Base-by-base conservation (phyloP, 2,797 vertebrate genomes). In the Chrosomus eos region DNA sequence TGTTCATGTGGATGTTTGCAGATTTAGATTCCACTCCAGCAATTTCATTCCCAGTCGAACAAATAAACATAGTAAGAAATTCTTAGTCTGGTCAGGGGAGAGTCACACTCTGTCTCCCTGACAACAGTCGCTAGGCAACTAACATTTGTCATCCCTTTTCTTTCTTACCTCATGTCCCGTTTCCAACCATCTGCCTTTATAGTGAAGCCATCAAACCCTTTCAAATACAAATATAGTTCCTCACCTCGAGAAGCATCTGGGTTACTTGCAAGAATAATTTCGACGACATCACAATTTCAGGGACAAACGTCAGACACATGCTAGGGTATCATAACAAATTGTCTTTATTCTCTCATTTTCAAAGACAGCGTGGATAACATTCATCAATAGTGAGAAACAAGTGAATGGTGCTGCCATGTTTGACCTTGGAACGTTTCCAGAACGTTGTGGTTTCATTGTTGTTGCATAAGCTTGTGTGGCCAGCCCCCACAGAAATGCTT, bases 81-180 rank as follows among this genome's bases (percentile, higher is more conserved):
- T 82, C 83, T 43, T 75, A 90, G 83, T 88, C 92, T 94, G 93
- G 90, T 91, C 92, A 93, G 91, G 93, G 90, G 90, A 94, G 91
- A 93, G 90, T 87, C 90, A 90, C 90, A 93, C 93, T 92, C 90
- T 51, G 92, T 96, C 92, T 94, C 95, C 95, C 87, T 95, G 95
- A 94, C 95, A 92, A 96, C 95, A 66, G 95, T 96, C 91, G 92
- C 95, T 91, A 93, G 92, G 95, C 95, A 96, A 96, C 95, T 92
- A 92, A 93, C 92, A 91, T 93, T 94, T 91, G 92, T 95, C 94
- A 93, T 92, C 93, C 91, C 87, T 80, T 93, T 87, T 93, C 90
- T 88, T 91, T 90, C 90, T 90, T 90, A 90, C 91, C 91, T 93
- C 62, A 31, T 77, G 82, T 88, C 85, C 88, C 58, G 74, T 87